A percentile compares a stretch with the other conserved stretches of the same genome.
Conservation (phyloP, 2,888 invertebrate species). For the Criorhina ranunculi region DNA sequence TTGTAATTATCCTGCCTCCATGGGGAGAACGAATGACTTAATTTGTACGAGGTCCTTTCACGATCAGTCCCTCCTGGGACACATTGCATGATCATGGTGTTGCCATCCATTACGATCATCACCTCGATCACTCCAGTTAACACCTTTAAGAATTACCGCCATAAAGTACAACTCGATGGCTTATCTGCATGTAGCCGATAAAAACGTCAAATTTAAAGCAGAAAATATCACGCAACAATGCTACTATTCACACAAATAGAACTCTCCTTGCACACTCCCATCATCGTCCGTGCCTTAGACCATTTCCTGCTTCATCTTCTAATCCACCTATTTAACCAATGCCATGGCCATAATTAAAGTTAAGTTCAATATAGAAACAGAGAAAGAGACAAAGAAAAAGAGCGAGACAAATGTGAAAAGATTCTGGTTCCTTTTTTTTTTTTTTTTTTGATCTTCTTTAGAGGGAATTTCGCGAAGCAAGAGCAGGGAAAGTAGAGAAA, state of each 20-base stretch:
- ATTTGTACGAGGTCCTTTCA: conserved; percentile 15
- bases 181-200: conserved; percentile 68
- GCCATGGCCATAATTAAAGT: conserved; percentile 75
- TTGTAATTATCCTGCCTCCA: conserved; percentile 26
- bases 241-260: conserved; percentile 44
- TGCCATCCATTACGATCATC: conserved; percentile 58
- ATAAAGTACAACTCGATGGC: conserved; percentile 42
- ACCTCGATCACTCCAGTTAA: conserved; percentile 50
- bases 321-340: conserved; percentile 73
- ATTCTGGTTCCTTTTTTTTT: conserved; percentile 1
- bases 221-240: conserved; percentile 61
- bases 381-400: conserved; percentile 6
- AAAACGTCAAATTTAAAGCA: conserved; percentile 62
- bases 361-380: conserved; percentile 62
- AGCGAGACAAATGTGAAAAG: neutral
- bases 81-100: conserved; percentile 3
- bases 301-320: conserved; percentile 71
- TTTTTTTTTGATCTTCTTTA: conserved; percentile 5
- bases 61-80: neutral
- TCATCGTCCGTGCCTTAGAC: conserved; percentile 32
- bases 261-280: conserved; percentile 21
- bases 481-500: conserved; percentile 42
- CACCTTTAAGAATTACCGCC: conserved; percentile 55
- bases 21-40: conserved; percentile 24
- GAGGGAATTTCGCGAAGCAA: conserved; percentile 14